phyloP scores from a whole-genome alignment of 2,888 invertebrate genomes.

The Craniophora ligustri region DNA sequence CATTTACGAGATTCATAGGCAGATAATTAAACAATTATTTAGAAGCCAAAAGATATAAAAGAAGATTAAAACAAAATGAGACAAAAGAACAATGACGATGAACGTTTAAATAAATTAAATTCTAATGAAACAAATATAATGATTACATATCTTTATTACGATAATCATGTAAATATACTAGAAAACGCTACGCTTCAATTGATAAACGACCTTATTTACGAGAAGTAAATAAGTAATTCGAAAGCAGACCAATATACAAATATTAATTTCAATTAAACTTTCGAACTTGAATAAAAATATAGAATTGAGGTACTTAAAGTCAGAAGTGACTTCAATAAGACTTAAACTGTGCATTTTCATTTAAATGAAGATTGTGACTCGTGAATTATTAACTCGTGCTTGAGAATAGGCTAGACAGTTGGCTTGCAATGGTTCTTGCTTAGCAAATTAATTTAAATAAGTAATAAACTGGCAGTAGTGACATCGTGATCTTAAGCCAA shows the following conservation, averaged over 20 bases:
- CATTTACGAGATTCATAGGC: no score
- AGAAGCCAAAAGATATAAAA: no score
- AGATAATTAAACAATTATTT: no score
- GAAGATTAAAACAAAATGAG: not conserved
- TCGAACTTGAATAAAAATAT: slow-evolving; percentile 6
- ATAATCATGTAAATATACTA: slow-evolving; percentile 43
- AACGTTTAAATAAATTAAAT: not conserved
- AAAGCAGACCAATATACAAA: slow-evolving; percentile 28
- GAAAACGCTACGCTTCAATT: slow-evolving; percentile 39
- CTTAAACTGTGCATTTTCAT: not conserved
- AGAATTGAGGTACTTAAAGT: slow-evolving; percentile 28
- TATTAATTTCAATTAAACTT: slow-evolving; percentile 1
- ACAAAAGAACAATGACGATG: not conserved
- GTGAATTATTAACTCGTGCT: slow-evolving; percentile 9
- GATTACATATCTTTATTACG: slow-evolving; percentile 50
- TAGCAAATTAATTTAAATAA: slow-evolving; percentile 6
- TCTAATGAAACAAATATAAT: not conserved
- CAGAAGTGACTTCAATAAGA: not conserved
- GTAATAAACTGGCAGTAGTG: slow-evolving; percentile 45
- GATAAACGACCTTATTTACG: slow-evolving; percentile 56
- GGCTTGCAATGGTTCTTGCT: slow-evolving; percentile 10
- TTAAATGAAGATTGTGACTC: not conserved
- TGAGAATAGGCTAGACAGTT: slow-evolving; percentile 8
- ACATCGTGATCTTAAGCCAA: slow-evolving; percentile 81
- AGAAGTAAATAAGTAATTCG: slow-evolving; percentile 41